phyloP scores from a whole-genome alignment of 2,113 vertebrate species.

The Oncorhynchus masou region DNA sequence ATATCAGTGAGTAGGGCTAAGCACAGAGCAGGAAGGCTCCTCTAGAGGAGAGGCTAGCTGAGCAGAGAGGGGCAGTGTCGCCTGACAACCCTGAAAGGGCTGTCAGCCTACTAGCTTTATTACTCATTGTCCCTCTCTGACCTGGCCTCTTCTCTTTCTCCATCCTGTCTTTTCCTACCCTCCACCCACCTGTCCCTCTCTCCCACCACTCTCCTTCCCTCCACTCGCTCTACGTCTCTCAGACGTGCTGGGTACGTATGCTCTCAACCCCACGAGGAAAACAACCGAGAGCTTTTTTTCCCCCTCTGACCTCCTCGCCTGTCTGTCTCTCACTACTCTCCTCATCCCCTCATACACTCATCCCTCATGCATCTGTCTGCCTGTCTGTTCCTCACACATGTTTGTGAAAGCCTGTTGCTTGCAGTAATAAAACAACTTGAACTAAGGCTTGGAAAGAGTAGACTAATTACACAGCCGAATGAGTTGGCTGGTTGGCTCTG shows the following conservation, averaged over 20 bases:
- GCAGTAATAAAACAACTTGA: slow-evolving; percentile 14
- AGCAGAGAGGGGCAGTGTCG: not conserved
- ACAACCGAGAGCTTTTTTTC: slow-evolving; percentile 45
- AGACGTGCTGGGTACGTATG: slow-evolving; percentile 90
- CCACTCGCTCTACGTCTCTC: slow-evolving; percentile 62
- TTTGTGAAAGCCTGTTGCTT: slow-evolving; percentile 61
- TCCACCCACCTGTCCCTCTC: slow-evolving; percentile 38
- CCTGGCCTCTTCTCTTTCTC: slow-evolving; percentile 67
- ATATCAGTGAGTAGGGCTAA: not conserved
- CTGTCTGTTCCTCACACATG: slow-evolving; percentile 55
- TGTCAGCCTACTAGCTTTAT: slow-evolving; percentile 16
- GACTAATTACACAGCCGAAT: slow-evolving; percentile 23
- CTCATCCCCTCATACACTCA: slow-evolving; percentile 58
- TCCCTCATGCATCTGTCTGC: slow-evolving; percentile 59
- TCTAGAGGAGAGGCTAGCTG: not conserved
- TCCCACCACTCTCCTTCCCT: slow-evolving; percentile 27
- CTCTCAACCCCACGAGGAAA: slow-evolving; percentile 46
- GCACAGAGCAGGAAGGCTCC: not conserved
- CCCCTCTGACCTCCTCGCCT: slow-evolving; percentile 2
- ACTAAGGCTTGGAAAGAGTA: not conserved
- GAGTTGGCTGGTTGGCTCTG: slow-evolving; percentile 31
- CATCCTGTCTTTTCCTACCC: slow-evolving; percentile 66
- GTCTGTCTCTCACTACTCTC: slow-evolving; percentile 47
- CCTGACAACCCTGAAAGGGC: not conserved
- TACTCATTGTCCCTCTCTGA: slow-evolving; percentile 62